phyloP scores from a whole-genome alignment of 2,888 invertebrate genomes.

The Tinea pellionella region DNA sequence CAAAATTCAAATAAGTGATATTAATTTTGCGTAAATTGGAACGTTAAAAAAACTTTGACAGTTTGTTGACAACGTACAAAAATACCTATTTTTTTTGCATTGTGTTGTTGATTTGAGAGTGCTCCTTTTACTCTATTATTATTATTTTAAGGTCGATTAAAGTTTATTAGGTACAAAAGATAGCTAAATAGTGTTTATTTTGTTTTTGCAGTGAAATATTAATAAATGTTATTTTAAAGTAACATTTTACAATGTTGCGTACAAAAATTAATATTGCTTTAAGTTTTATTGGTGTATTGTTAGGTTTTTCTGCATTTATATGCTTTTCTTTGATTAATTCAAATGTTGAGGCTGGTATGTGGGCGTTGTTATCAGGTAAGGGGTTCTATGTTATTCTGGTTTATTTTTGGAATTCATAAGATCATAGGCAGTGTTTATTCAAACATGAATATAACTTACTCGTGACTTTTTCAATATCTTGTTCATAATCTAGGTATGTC shows the following conservation, averaged over 20 bases:
- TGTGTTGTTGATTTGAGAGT: background rate
- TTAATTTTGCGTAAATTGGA: background rate
- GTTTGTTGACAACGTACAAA: background rate
- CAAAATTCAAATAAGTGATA: no score
- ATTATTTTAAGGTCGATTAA: background rate
- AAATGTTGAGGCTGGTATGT: constrained; percentile 60
- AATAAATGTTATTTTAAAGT: no score
- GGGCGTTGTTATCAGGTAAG: constrained; percentile 59
- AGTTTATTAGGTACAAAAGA: background rate
- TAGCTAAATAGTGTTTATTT: no score
- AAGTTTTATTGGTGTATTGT: constrained; percentile 42
- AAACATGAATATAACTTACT: no score
- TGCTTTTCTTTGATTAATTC: constrained; percentile 59
- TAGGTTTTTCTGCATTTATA: constrained; percentile 56
- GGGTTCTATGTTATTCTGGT: constrained; percentile 6
- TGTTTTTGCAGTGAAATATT: no score
- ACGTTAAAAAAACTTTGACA: background rate
- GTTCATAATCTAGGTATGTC: no score
- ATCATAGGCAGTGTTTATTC: no score
- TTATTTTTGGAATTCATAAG: background rate
- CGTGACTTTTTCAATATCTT: no score
- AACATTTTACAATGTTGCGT: constrained; percentile 33
- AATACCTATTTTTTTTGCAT: background rate
- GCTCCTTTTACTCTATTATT: background rate
- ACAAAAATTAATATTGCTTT: constrained; percentile 52